Conservation (phyloP, 2,797 vertebrate genomes). For the Phylloscopus collybita region DNA sequence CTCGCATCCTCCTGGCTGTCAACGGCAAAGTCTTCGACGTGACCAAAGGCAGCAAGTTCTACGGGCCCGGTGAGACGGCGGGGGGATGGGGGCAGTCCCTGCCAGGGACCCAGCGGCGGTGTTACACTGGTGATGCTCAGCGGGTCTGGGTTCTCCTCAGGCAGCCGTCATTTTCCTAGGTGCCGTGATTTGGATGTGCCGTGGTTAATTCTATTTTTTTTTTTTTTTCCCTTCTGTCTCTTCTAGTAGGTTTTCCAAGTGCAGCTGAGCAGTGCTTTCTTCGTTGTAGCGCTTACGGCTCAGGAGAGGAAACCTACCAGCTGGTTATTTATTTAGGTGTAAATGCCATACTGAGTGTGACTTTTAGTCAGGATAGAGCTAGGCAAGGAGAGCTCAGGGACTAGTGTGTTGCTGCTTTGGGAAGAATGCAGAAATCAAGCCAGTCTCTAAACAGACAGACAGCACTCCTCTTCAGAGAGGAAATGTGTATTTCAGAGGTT, state of each 20-base stretch:
- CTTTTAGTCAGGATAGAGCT: not conserved
- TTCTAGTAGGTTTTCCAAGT: conserved; percentile 29
- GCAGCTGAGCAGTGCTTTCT: conserved; percentile 15
- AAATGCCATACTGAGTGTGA: not conserved
- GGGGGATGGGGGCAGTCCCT: not conserved
- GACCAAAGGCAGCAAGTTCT: conserved; percentile 95
- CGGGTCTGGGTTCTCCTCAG: not conserved
- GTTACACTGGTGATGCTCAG: not conserved
- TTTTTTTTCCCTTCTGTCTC: not conserved
- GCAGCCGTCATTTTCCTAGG: not conserved
- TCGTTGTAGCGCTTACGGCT: not conserved
- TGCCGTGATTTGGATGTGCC: not conserved
- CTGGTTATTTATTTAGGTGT: not conserved
- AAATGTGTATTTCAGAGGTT: not conserved
- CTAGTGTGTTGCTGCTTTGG: not conserved
- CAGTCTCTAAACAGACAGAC: not conserved
- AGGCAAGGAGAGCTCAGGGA: not conserved
- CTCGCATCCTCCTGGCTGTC: conserved; percentile 96
- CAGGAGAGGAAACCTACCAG: not conserved
- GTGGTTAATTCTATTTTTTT: not conserved
- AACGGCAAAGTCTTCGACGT: conserved; percentile 99
- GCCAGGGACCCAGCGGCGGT: not conserved
- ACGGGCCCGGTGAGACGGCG: conserved; percentile 90
- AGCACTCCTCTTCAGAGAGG: not conserved
- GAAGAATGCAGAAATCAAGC: not conserved